Base-by-base conservation (phyloP, 2,888 invertebrate species). In the Empis stercorea region DNA sequence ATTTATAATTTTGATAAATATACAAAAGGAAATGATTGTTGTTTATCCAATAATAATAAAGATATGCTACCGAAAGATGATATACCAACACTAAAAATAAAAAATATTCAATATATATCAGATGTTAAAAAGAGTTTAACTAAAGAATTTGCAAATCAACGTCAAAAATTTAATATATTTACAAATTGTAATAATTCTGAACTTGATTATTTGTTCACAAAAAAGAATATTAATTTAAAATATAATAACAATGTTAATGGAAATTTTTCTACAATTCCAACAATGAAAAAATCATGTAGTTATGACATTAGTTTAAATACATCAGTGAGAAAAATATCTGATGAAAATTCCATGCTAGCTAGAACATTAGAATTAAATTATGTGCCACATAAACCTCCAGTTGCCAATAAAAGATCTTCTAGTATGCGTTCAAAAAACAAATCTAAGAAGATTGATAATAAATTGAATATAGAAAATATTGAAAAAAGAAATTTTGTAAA, bases 371-470 rank as follows among this genome's bases (percentile, higher is more conserved):
- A 71, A 2, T 73, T 74, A 72, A 73, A 74, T 44, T 75, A 75
- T 57, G 79, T 84, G 1, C 78, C 79, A 1, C 84, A 84, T 55
- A 84, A 84, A 57, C 84, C 84, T 1, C 84, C 84, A 0, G 82
- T 84, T 61, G 81, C 82, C 1, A 75, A 78, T 0, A 75, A 81
- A 45, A 70, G 82, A 37, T 80, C 81, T 10, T 80, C 80, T 4
- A 81, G 81, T 16, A 73, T 77, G 41, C 74, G 78, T 56, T 68
- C 76, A 32, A 75, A 34, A n/a, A n/a, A 4, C 13, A 34, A 34
- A n/a, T 13, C n/a, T 7, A 34, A 34, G 13, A 27, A 27, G 7
- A 9, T 27, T 9, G 23, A 27, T 27, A 27, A 27, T 27, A 27
- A 27, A 27, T 27, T 27, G 23, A 27, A 27, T 27, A 6, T 7